Conservation (phyloP, 2,797 vertebrate genomes). For the Crocidura indochinensis region DNA sequence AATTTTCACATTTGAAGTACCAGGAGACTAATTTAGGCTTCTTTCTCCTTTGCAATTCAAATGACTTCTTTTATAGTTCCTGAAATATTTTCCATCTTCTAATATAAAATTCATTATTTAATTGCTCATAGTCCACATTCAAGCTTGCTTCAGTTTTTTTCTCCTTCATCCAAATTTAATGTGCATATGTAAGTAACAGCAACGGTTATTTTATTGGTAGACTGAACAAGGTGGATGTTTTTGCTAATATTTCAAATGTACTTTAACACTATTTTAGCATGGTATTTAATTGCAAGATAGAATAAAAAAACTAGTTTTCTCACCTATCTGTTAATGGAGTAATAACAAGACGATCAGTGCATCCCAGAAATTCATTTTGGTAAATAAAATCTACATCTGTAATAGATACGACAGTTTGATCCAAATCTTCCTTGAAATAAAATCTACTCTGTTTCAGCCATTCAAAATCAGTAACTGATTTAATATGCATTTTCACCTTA, state of each 20-base stretch:
- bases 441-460: constrained; percentile 92
- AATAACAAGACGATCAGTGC: constrained; percentile 92
- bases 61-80: constrained; percentile 30
- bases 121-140: constrained; percentile 42
- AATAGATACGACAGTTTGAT: constrained; percentile 90
- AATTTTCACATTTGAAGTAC: constrained; percentile 14
- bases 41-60: constrained; percentile 54
- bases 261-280: constrained; percentile 2
- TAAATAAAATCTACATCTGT: constrained; percentile 92
- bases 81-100: constrained; percentile 6
- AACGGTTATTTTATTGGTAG: constrained; percentile 38
- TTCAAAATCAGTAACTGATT: constrained; percentile 90
- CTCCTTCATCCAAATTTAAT: constrained; percentile 67
- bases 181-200: not conserved
- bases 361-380: constrained; percentile 92
- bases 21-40: not conserved
- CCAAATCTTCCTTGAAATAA: constrained; percentile 91
- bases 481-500: constrained; percentile 91
- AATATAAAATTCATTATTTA: constrained; percentile 62
- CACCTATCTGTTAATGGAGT: constrained; percentile 92
- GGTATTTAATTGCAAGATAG: constrained; percentile 43
- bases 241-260: constrained; percentile 53
- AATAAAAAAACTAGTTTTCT: constrained; percentile 57
- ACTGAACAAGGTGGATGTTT: not conserved
- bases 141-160: constrained; percentile 43